Base-by-base conservation (phyloP, 2,888 invertebrate genomes). In the Caenorhabditis virilis region DNA sequence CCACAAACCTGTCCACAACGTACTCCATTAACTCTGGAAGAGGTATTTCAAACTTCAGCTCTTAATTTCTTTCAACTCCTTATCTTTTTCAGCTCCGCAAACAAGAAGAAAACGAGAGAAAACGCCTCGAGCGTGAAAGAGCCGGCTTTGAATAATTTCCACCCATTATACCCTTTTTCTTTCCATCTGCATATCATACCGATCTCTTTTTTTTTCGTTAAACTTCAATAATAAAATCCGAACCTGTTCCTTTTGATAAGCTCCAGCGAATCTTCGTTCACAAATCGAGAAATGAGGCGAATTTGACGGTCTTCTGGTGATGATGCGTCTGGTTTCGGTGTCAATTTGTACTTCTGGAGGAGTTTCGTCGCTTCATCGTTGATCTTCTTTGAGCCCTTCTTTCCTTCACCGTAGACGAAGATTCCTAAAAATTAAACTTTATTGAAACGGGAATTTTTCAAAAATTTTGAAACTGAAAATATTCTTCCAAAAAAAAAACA, bases 211-310 rank as follows among this genome's bases (percentile, higher is more conserved):
- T n/a, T n/a, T n/a, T n/a, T n/a, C 39, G 7, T 23, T 5, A 26
- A 46, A 35, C 13, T 30, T 4, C 3, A 3, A 23, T 15, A 18
- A 20, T 1, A 38, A 38, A 18, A 13, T 16, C 2, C 26, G n/a
- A 2, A 56, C 56, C 42, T 59, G 78, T 22, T 81, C 83, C 7
- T 89, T 89, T 43, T 95, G 95, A 80, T 95, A 62, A 98, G 87
- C 81, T 97, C 98, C 49, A 95, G 86, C 18, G 95, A 89, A 39
- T 97, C 95, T 86, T 99, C 98, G 84, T 99, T 99, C 16, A 95
- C 92, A 84, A 98, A 97, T 78, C 94, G 88, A 4, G 92, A 89
- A 0, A 93, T 91, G 89, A 97, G 89, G 77, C 98, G 88, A 79
- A 95, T 85, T 78, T 94, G 93, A 82, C 91, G 89, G 83, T 97